Evolutionary conservation across 2,888 invertebrate genomes (phyloP).

Genomic region (Malacosoma neustria): DNA sequence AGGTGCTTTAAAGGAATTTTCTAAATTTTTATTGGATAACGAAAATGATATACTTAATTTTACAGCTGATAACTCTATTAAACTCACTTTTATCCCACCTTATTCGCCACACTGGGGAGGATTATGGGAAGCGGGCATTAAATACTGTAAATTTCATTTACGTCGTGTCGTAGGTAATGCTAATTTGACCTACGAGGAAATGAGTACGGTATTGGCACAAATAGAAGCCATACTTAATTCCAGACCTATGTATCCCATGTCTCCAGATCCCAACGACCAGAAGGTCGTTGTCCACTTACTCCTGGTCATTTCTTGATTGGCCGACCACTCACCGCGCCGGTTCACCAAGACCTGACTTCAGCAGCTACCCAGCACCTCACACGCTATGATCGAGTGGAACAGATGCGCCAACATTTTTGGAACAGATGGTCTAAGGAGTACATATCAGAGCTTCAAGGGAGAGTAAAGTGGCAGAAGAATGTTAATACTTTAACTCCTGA

Average conservation of each 20-base stretch:
- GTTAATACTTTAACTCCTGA: too few species aligned
- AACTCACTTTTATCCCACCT: constrained; percentile 6
- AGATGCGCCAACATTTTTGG: too few species aligned
- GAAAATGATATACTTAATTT: neutral
- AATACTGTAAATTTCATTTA: constrained; percentile 3
- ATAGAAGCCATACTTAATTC: constrained; percentile 7
- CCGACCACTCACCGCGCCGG: neutral
- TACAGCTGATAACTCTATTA: neutral
- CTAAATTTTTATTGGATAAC: too few species aligned
- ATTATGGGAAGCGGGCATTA: constrained; percentile 3
- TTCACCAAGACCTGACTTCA: too few species aligned
- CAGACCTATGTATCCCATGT: constrained; percentile 1
- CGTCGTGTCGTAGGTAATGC: constrained; percentile 2
- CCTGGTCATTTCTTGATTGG: neutral
- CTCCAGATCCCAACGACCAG: neutral
- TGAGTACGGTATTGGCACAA: constrained; percentile 4
- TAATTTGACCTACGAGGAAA: constrained; percentile 7
- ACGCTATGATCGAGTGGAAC: too few species aligned
- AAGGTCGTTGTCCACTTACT: neutral
- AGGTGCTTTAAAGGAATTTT: neutral
- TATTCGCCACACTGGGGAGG: constrained; percentile 5
- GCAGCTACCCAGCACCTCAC: too few species aligned
- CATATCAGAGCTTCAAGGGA: too few species aligned
- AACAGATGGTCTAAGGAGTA: too few species aligned
- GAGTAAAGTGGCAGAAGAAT: too few species aligned